Base-by-base conservation (phyloP, 2,113 vertebrate genomes). In the human (Homo sapiens) region DNA sequence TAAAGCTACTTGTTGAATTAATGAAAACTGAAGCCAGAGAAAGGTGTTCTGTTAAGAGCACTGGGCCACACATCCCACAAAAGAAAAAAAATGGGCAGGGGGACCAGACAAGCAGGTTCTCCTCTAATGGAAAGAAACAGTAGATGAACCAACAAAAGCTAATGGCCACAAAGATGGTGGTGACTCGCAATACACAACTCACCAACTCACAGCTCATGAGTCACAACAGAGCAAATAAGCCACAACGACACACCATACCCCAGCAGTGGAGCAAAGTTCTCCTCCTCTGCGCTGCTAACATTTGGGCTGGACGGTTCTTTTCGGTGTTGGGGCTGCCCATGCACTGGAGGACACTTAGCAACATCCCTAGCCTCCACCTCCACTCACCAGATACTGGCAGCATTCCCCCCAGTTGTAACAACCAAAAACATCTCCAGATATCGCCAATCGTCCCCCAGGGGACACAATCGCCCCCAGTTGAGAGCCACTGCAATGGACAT, bases 311-410 rank as follows among this genome's bases (percentile, higher is more conserved):
- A 25, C 0, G 25, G 76, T 4, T 16, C 64, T 9, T 25, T 32
- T 40, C 10, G n/a, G 22, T 8, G 6, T 32, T 25, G 35, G 30
- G 64, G 14, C 57, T 3, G 11, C 50, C 43, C 6, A 14, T 1
- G 12, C 68, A 12, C 9, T 23, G 11, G 0, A 27, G 5, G 6
- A 35, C 4, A 6, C 1, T 2, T 2, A 27, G 32, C 32, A 52
- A 50, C 89, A n/a, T 2, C 85, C 52, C 50, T 10, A 1, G 16
- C 20, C 52, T 13, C 73, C 7, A 38, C 13, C n/a, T 16, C 45
- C 7, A 78, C 22, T 38, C n/a, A 14, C 43, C 9, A 10, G 18
- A 10, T 1, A 1, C 52, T 75, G 7, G 30, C 0, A n/a, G 17
- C 40, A 20, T 4, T 45, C 30, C n/a, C n/a, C 38, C 14, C 6